Evolutionary conservation across 2,113 vertebrate genomes (phyloP), one percentile per base, ranked within the genome.

Genomic region (Malurus elegans): DNA sequence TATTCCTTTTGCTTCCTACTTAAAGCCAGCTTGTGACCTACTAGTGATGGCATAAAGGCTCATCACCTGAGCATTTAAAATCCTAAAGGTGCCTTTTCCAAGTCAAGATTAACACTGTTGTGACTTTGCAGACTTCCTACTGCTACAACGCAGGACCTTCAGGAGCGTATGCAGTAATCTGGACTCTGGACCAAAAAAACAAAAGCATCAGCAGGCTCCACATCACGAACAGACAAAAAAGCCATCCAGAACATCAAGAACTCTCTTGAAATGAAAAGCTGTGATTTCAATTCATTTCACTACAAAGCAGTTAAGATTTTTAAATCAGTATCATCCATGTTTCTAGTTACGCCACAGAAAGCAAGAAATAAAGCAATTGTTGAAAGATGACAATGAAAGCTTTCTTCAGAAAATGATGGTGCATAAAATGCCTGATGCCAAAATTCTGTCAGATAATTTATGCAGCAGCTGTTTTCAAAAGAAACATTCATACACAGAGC

Each of bases 381-480:
- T 95, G 88, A 92, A 88, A 78, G 93, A 88, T 9, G 44, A 97
- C 94, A 96, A 97, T 95, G 92, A 74, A 92, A 74, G 88, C 95
- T 94, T 90, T 97, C 92, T 96, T 86, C 13, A 3, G 83, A 90
- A 96, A 95, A 93, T 24, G 79, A 92, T 88, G 72, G 82, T 56
- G 79, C 50, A 90, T 34, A 67, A 94, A 95, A 83, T 6, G 28
- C 31, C 36, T 12, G 48, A 96, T 88, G 93, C 93, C 94, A 96
- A 94, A 94, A 95, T 88, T 92, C 88, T 93, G 88, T 57, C 92
- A 72, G 82, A 86, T 94, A 96, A 86, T 95, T 94, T 69, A 94
- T 90, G 92, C 93, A 86, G 92, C 92, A 95, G 96, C 93, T 96
- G 90, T 88, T 97, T 94, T 97, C 93, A 96, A 96, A 96, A 83